phyloP scores from a whole-genome alignment of 2,113 vertebrate genomes.

The Garra rufa region DNA sequence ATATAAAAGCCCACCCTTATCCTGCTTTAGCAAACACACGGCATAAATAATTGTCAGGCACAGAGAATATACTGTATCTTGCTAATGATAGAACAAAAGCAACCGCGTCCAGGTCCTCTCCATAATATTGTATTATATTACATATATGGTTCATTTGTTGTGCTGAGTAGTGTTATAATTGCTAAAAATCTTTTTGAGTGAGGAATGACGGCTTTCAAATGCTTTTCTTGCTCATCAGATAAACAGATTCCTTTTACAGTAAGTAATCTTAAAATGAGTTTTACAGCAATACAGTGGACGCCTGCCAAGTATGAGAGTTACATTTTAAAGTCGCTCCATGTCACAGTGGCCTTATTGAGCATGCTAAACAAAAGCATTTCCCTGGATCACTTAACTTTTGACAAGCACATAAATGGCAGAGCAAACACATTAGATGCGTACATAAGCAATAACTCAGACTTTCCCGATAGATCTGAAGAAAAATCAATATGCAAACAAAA shows the following conservation, averaged over 20 bases:
- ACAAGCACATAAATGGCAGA: constrained; percentile 53
- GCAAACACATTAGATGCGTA: constrained; percentile 56
- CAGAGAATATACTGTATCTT: constrained; percentile 7
- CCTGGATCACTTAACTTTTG: constrained; percentile 59
- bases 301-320: constrained; percentile 36
- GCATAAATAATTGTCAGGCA: constrained; percentile 17
- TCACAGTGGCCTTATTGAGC: constrained; percentile 24
- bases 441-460: constrained; percentile 60
- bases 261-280: constrained; percentile 42
- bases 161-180: constrained; percentile 21
- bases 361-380: constrained; percentile 40
- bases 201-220: constrained; percentile 22
- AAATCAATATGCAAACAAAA: constrained; percentile 70
- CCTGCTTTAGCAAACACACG: constrained; percentile 54
- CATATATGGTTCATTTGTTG: constrained; percentile 23
- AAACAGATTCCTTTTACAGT: constrained; percentile 31
- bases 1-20: constrained; percentile 69
- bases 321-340: constrained; percentile 20
- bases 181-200: constrained; percentile 11
- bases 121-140: neutral
- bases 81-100: constrained; percentile 15
- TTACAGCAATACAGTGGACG: constrained; percentile 45
- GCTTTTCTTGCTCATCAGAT: constrained; percentile 26
- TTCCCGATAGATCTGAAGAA: constrained; percentile 59
- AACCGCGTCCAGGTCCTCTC: neutral